Base-by-base conservation (phyloP, 2,888 invertebrate genomes). In the Euplagia quadripunctaria region DNA sequence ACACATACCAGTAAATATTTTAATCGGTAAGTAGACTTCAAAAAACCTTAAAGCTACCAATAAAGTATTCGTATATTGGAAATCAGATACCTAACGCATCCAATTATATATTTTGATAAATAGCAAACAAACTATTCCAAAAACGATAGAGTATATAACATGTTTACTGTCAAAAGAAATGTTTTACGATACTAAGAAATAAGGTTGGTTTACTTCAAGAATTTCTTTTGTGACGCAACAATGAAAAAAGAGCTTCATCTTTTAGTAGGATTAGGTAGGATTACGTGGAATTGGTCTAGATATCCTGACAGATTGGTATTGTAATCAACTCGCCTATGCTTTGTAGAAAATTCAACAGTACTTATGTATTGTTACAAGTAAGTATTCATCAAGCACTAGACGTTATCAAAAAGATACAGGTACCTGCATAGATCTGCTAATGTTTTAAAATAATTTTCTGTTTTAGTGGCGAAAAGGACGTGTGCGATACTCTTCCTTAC, bases 241-340 rank as follows among this genome's bases (percentile, higher is more conserved):
- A 42, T 64, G 17, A 64, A 64, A 43, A 43, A 52, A 31, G 31
- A 64, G n/a, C 14, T 17, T 69, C 31, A 46, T 46, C 49, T 49
- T 63, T 49, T 63, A 63, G 46, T 49, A 4, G 61, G 69, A 69
- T 69, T 69, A 63, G 46, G 11, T 41, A 9, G 31, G 69, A 43
- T 52, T 51, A 64, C 70, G 41, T n/a, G 12, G 49, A 63, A 17
- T 70, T 51, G n/a, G 63, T 51, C 12, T 51, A 41, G 49, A 17
- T 63, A 41, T 64, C 31, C 41, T 9, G 46, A 49, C 41, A 12
- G 51, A 63, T 70, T 70, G 49, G 12, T 63, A 63, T 63, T 42
- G 67, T n/a, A 12, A 41, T 16, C 14, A 49, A 49, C 20, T 46
- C 17, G 17, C 58, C 43, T 46, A 16, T 46, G 46, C 20, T 65